These are phyloP conservation scores for Drosophila erecta DNA, from an alignment of 1,140 invertebrate genomes.

Conservation along the genomic window DNA sequence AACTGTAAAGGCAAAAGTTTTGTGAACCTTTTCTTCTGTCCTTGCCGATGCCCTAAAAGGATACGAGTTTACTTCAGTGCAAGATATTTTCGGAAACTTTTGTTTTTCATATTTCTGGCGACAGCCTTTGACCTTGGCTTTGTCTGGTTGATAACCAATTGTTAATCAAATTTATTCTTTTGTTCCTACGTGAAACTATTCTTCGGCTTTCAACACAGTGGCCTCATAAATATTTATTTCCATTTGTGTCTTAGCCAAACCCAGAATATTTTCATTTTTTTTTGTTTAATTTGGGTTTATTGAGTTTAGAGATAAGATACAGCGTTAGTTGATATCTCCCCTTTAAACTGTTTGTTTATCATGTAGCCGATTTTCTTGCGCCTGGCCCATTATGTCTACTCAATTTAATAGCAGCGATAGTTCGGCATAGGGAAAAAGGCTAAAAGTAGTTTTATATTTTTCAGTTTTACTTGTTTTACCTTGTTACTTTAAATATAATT, in stretches of 20 bases:
- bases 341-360: slow-evolving; percentile 28
- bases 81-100: slow-evolving; percentile 32
- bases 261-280: slow-evolving; percentile 16
- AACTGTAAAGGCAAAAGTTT: slow-evolving; percentile 21
- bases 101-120: slow-evolving; percentile 25
- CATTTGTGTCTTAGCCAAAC: slow-evolving; percentile 13
- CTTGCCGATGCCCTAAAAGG: slow-evolving; percentile 33
- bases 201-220: slow-evolving; percentile 17
- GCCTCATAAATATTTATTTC: slow-evolving; percentile 41
- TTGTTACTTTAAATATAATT: neutral
- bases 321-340: slow-evolving; percentile 20
- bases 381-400: slow-evolving; percentile 12
- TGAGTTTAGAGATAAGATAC: slow-evolving; percentile 37
- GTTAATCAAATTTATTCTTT: slow-evolving; percentile 48
- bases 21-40: slow-evolving; percentile 19
- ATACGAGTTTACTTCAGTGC: slow-evolving; percentile 17
- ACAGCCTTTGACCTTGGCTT: slow-evolving; percentile 39
- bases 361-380: slow-evolving; percentile 3
- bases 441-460: too few species aligned
- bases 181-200: slow-evolving; percentile 26
- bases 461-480: too few species aligned
- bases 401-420: slow-evolving; percentile 19
- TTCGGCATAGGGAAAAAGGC: too few species aligned
- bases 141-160: slow-evolving; percentile 26
- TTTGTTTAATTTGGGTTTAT: slow-evolving; percentile 27